Percentiles rank a stretch among this genome's conserved stretches.
phyloP scores from a whole-genome alignment of 2,113 vertebrate species.

The Chaetodon auriga region DNA sequence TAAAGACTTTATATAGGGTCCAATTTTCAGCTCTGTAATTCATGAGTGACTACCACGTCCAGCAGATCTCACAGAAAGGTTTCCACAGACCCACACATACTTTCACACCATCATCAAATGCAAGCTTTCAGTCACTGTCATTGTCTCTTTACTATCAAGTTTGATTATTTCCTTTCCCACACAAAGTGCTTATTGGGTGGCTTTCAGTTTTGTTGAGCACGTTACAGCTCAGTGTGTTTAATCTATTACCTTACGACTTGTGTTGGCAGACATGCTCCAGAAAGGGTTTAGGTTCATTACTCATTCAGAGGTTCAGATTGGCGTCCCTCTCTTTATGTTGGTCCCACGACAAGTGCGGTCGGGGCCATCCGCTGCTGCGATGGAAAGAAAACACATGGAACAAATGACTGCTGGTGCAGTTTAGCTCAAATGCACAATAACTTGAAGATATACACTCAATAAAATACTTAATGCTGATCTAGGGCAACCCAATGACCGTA shows the following conservation, averaged over 20 bases:
- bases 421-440: background rate
- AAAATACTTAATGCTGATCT: no score
- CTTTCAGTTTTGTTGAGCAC: background rate
- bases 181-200: background rate
- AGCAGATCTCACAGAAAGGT: background rate
- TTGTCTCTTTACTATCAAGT: no score
- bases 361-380: slow-evolving; percentile 71
- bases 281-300: slow-evolving; percentile 99
- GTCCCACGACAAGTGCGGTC: slow-evolving; percentile 65
- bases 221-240: background rate
- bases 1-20: no score
- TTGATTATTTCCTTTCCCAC: background rate
- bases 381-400: slow-evolving; percentile 19
- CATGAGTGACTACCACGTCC: background rate
- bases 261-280: slow-evolving; percentile 97
- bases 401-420: background rate
- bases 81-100: background rate
- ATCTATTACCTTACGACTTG: slow-evolving; percentile 91
- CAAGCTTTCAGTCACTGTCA: background rate
- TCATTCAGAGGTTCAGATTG: slow-evolving; percentile 78
- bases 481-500: no score
- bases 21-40: background rate
- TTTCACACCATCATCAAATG: background rate
- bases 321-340: slow-evolving; percentile 69
- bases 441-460: background rate